Evolutionary conservation across 1,140 invertebrate species (phyloP), one percentile per base, ranked within the genome.

Genomic region (Condylostylus longicornis): DNA sequence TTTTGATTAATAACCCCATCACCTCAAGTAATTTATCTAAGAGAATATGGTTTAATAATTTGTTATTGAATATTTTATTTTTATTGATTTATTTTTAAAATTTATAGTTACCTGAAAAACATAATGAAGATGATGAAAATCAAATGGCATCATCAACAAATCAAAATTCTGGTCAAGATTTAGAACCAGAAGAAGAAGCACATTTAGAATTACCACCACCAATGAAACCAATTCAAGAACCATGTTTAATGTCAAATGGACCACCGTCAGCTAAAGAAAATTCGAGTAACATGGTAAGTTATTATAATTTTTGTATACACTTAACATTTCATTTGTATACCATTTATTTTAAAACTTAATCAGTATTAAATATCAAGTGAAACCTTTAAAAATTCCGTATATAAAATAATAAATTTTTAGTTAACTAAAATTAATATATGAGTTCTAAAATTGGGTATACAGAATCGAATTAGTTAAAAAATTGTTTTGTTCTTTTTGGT

Each of bases 181-280:
- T 64, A 42, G 76, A 75, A 55, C 75, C 75, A 30, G 75, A 76
- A 40, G 82, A 86, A 47, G 81, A 79, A 44, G 80, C 76, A 40
- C 79, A 77, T 21, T 71, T 80, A 22, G 88, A 93, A 65, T 64
- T 94, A 46, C 89, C 89, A 21, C 90, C 90, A 18, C 89, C 90
- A 3, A 95, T 94, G 89, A 86, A 88, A 58, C 87, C 90, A 5
- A 87, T 94, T 49, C 81, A 86, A 50, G 81, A 86, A 42, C 53
- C 57, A 25, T 55, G 53, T 42, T 48, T 60, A 40, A 60, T 60
- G 36, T 62, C 67, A 44, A 68, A 70, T 49, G 66, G 67, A 47
- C 64, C 68, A 39, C 58, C 67, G 42, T 63, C 66, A 39, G 59
- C 68, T 34, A 75, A 80, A 32, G 72, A 77, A 44, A 63, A 70